Percentiles rank a stretch among this genome's conserved stretches.
These are phyloP conservation scores for Apolygus lucorum DNA, from an alignment of 1,140 invertebrate species.

Conservation along the genomic window DNA sequence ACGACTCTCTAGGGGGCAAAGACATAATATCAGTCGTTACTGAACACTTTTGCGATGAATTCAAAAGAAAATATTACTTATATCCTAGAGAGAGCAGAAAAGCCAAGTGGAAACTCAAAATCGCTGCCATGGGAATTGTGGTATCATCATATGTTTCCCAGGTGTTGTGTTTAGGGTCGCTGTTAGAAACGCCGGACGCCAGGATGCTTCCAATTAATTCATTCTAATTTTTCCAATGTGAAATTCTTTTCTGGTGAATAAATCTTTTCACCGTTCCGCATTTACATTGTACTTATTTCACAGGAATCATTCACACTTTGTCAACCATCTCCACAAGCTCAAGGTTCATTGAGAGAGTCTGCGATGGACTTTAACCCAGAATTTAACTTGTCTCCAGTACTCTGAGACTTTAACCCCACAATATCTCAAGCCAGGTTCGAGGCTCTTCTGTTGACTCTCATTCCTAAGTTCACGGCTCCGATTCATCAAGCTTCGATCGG, in stretches of 20 bases:
- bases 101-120: slow-evolving; percentile 53
- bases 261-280: too few relatives aligned
- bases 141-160: too few relatives aligned
- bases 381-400: too few relatives aligned
- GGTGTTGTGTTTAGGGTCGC: too few relatives aligned
- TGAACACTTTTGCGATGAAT: slow-evolving; percentile 58
- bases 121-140: slow-evolving; percentile 56
- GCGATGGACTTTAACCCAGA: too few relatives aligned
- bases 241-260: too few relatives aligned
- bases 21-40: slow-evolving; percentile 54
- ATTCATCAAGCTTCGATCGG: slow-evolving; percentile 40
- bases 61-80: slow-evolving; percentile 55
- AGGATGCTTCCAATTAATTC: too few relatives aligned
- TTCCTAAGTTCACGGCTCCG: slow-evolving; percentile 46
- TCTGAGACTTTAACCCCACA: slow-evolving; percentile 59
- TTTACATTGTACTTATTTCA: too few relatives aligned
- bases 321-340: slow-evolving; percentile 57
- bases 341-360: slow-evolving; percentile 59
- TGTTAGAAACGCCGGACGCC: too few relatives aligned
- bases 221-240: too few relatives aligned
- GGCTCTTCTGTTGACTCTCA: slow-evolving; percentile 49
- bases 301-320: slow-evolving; percentile 59
- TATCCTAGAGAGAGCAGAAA: slow-evolving; percentile 57
- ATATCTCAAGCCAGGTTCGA: slow-evolving; percentile 58
- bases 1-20: slow-evolving; percentile 54